These are phyloP conservation scores for Neogobius melanostomus DNA, from an alignment of 2,113 vertebrate genomes.

Conservation along the genomic window DNA sequence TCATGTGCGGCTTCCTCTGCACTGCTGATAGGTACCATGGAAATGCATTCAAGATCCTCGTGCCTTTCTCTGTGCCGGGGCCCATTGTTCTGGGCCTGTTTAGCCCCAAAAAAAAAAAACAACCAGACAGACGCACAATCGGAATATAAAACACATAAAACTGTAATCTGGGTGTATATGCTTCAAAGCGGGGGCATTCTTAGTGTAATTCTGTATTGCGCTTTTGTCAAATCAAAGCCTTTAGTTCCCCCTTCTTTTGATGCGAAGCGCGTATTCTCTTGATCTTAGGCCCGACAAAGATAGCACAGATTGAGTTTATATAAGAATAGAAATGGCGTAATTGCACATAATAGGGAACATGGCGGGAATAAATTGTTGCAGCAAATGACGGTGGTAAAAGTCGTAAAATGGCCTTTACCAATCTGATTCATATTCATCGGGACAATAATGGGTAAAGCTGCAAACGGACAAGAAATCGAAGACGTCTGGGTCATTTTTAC, in stretches of 20 bases:
- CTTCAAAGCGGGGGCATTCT: conserved; percentile 53
- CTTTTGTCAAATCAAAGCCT: conserved; percentile 60
- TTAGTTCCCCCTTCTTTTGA: conserved; percentile 50
- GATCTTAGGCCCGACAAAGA: conserved; percentile 43
- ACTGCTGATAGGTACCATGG: conserved; percentile 51
- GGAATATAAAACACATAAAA: conserved; percentile 41
- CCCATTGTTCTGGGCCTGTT: conserved; percentile 46
- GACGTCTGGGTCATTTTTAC: not conserved
- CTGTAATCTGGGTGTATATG: conserved; percentile 43
- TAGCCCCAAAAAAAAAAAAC: conserved; percentile 20
- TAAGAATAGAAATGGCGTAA: conserved; percentile 21
- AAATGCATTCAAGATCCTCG: conserved; percentile 59
- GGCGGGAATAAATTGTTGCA: not conserved
- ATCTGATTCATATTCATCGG: not conserved
- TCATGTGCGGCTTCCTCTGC: conserved; percentile 47
- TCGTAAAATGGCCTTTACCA: not conserved
- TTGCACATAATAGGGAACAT: conserved; percentile 22
- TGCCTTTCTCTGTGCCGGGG: conserved; percentile 34
- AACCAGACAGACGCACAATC: not conserved
- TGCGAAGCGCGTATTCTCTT: conserved; percentile 49
- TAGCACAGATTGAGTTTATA: conserved; percentile 16
- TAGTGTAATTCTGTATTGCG: conserved; percentile 45
- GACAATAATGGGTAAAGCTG: not conserved
- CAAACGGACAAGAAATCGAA: not conserved
- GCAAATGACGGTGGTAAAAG: not conserved